Conservation (phyloP, 2,113 vertebrate species). For the Castor canadensis region DNA sequence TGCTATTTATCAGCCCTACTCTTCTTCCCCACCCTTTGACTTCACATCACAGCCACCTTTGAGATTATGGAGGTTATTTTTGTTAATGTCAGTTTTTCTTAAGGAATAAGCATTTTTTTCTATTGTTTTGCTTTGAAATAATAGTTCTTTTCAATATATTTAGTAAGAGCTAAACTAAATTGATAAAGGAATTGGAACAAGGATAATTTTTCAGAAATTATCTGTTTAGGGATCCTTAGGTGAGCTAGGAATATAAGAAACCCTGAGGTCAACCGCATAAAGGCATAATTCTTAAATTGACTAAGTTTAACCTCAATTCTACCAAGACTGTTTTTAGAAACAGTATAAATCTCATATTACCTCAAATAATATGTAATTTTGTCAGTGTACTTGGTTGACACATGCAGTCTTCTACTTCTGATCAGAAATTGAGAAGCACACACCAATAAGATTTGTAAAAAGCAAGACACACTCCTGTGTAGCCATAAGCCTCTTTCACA, state of each 20-base stretch:
- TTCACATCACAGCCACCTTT: not conserved
- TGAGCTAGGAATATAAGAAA: slow-evolving; percentile 39
- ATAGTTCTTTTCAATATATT: not conserved
- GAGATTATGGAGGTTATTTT: not conserved
- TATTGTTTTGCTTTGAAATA: slow-evolving; percentile 22
- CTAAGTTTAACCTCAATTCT: slow-evolving; percentile 23
- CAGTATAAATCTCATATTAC: slow-evolving; percentile 55
- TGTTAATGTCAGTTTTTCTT: not conserved
- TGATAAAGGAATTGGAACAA: slow-evolving; percentile 48
- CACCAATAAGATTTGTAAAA: not conserved
- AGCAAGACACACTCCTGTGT: not conserved
- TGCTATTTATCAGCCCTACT: not conserved
- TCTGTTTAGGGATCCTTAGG: slow-evolving; percentile 64
- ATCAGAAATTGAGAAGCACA: not conserved
- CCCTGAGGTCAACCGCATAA: slow-evolving; percentile 57
- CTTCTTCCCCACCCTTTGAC: not conserved
- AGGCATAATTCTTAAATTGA: slow-evolving; percentile 60
- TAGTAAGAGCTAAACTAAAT: not conserved
- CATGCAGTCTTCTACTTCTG: not conserved
- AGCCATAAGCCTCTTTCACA: not conserved
- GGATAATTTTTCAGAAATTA: slow-evolving; percentile 65
- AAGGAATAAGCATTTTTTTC: not conserved
- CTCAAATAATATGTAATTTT: slow-evolving; percentile 52
- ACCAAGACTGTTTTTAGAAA: slow-evolving; percentile 62
- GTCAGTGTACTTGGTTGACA: slow-evolving; percentile 32